These are phyloP conservation scores for Mimachlamys varia DNA, from an alignment of 2,888 invertebrate species.

Conservation along the genomic window DNA sequence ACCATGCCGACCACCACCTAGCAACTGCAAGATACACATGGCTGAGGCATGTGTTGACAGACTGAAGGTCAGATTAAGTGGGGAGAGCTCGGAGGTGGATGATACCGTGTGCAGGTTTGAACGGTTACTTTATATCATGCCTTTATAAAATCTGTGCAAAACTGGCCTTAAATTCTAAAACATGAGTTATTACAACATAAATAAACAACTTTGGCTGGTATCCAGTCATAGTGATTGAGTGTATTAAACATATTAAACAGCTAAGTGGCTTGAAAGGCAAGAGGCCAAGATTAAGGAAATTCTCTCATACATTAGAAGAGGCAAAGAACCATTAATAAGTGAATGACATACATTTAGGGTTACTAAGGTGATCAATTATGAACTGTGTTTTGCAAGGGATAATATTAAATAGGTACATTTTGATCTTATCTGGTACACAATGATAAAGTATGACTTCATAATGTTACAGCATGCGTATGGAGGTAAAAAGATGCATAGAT, in stretches of 20 bases:
- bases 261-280: too few species aligned
- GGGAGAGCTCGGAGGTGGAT: background rate
- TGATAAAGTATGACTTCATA: background rate
- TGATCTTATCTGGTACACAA: too few species aligned
- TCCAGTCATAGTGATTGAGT: too few species aligned
- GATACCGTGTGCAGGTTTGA: conserved; percentile 33
- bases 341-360: background rate
- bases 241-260: too few species aligned
- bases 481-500: background rate
- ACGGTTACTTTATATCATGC: background rate
- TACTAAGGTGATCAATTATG: background rate
- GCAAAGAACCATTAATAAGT: too few species aligned
- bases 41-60: conserved; percentile 17
- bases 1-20: conserved; percentile 36
- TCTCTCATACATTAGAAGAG: background rate
- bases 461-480: background rate
- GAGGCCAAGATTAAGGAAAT: background rate
- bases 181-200: too few species aligned
- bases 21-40: conserved; percentile 11
- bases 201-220: too few species aligned
- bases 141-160: too few species aligned
- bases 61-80: conserved; percentile 18
- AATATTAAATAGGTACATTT: too few species aligned
- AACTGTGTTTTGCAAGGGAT: background rate
- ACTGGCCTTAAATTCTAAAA: too few species aligned